Base-by-base conservation (phyloP, 2,888 invertebrate species). In the Crossocerus cetratus region DNA sequence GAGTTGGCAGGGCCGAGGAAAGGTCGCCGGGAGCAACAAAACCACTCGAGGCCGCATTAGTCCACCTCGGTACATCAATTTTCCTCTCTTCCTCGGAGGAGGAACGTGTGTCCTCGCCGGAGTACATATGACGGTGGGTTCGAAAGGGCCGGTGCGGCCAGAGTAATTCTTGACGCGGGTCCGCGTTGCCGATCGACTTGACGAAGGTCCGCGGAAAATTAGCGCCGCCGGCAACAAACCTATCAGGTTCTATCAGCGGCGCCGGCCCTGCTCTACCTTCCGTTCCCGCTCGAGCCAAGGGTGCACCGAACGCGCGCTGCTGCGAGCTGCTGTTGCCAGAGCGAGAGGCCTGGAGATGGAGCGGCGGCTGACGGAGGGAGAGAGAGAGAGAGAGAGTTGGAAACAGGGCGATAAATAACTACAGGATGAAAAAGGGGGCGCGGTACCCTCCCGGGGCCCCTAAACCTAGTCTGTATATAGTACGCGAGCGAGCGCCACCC, bases 351-450 rank as follows among this genome's bases (percentile, higher is more conserved):
- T 11, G 32, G 11, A 32, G 32, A 32, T 32, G 8, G 32, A 32
- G 32, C 32, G 32, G n/a, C n/a, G 32, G 32, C 8, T 32, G 0
- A 11, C 32, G 13, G 49, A 53, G 60, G 59, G 76, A 44, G 66
- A 65, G 69, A 45, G 74, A 65, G 75, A 74, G 80, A 75, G 82
- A 73, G 77, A 79, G 81, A 78, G 74, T 75, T 73, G 78, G 80
- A 79, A 80, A 82, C 84, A 85, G 84, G 85, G 83, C 86, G 86
- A 88, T 88, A 88, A 88, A 88, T 88, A 88, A 87, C 88, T 85
- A 86, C 86, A 86, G 87, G 85, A 88, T 88, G 87, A 88, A 88
- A 88, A 88, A 87, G 87, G 88, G 88, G 88, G 88, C 84, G 86
- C 84, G 84, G 85, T 86, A 86, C 87, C 87, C 87, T 87, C 87